Conservation (phyloP, 2,888 invertebrate species). For the Gisinianus flammeolus region DNA sequence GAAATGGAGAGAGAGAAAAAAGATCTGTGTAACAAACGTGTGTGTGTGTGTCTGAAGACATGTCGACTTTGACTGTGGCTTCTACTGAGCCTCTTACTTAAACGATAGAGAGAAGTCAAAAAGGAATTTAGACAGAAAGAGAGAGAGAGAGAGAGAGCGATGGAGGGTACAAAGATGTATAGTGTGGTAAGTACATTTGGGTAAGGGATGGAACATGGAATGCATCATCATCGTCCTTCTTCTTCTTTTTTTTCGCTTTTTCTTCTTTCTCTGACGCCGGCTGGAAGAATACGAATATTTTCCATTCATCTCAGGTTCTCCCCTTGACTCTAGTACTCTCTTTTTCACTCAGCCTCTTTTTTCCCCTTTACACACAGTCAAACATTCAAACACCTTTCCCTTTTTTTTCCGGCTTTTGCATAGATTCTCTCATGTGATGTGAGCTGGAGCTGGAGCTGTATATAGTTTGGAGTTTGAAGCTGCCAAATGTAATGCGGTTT, state of each 20-base stretch:
- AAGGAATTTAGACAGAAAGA: constrained; percentile 11
- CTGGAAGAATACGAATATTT: constrained; percentile 24
- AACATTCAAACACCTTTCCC: constrained; percentile 36
- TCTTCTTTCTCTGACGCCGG: neutral
- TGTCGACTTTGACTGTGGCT: neutral
- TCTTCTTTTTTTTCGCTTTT: neutral
- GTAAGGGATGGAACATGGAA: constrained; percentile 37
- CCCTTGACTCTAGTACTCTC: constrained; percentile 39
- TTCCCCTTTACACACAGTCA: constrained; percentile 24
- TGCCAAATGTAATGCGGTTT: too few species aligned
- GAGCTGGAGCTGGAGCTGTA: neutral
- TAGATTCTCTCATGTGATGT: neutral
- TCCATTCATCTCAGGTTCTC: constrained; percentile 40
- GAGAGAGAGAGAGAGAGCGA: neutral
- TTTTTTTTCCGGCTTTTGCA: neutral
- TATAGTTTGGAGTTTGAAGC: neutral
- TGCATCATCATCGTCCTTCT: constrained; percentile 35
- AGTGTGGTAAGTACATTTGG: constrained; percentile 38
- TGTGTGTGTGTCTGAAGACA: neutral
- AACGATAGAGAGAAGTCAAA: constrained; percentile 5
- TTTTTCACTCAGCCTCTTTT: constrained; percentile 38
- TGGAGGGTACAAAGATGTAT: constrained; percentile 33
- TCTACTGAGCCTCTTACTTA: constrained; percentile 7
- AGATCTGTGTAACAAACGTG: neutral
- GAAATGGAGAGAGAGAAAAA: neutral